Base-by-base conservation (phyloP, 2,113 vertebrate species). In the Phyllopteryx taeniolatus region DNA sequence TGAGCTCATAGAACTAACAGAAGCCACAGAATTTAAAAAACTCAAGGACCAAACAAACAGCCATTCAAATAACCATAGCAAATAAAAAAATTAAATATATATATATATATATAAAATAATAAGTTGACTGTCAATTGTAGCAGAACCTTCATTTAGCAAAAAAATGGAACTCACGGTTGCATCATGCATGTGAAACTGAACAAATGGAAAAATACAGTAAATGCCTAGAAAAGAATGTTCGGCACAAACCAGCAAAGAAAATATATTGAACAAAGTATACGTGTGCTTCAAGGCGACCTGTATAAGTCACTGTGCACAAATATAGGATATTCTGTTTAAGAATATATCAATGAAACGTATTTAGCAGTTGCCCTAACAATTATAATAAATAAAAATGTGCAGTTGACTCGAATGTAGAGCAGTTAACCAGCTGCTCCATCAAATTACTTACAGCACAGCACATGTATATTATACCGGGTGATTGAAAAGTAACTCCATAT, bases 331-430 rank as follows among this genome's bases (percentile, higher is more conserved):
- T 9, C 67, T 51, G 9, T 47, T 39, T 0, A 22, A 35, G 8
- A 64, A 20, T 67, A 68, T 71, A 64, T 42, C 1, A 31, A 17
- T 27, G 19, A 8, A 10, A 42, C 33, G 9, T 56, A 35, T 53
- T 51, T 27, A 56, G 68, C 4, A 57, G 57, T 6, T 54, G 5
- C 27, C 5, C 42, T 0, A 1, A 72, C 35, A 75, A 67, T 74
- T 47, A 72, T 46, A 80, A 81, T 76, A 49, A 81, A 79, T 42
- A 77, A 39, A 73, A 77, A 69, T 65, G 17, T 13, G 35, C 35
- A 61, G 20, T 13, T 42, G 20, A 66, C 44, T 76, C 2, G 20
- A 68, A 80, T 12, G 35, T 49, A n/a, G 35, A 39, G 35, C 6
- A 67, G 1, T 60, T 65, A 1, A 68, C 2, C 46, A 71, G 5